Base-by-base conservation (phyloP, 2,113 vertebrate species). In the Rhipidura dahli region DNA sequence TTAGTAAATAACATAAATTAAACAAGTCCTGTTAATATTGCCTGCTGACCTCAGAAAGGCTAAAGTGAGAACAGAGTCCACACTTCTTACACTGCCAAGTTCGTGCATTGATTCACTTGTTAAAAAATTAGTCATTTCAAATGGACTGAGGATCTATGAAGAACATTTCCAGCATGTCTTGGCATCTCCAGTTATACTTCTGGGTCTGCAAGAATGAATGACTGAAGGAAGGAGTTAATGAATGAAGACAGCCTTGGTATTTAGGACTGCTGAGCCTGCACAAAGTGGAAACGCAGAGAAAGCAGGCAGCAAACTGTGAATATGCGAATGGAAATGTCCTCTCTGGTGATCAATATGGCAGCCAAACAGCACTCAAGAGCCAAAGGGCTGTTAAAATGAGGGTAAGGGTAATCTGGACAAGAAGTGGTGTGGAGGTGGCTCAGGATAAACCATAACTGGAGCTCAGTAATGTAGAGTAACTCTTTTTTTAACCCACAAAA, bases 321-420 rank as follows among this genome's bases (percentile, higher is more conserved):
- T 61, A 51, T 18, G 54, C 0, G 5, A 69, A 53, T 49, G 45
- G 37, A 85, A 54, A 83, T 54, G 54, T 42, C 84, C 61, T 31
- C 87, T 30, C 61, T 28, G 9, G 11, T 27, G 66, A 77, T 93
- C 95, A 96, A n/a, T 83, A 86, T 83, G 89, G 94, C 91, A 94
- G 54, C 50, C 84, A 85, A 84, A 42, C 63, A 89, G 73, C 49
- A 40, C 28, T 33, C 40, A 13, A 23, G 42, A 77, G 50, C 53
- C 84, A 94, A 35, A 47, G 33, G 50, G n/a, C 15, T 65, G 22
- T 47, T 69, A 85, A 89, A 96, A 89, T 45, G 54, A 65, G 28
- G 61, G 45, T 22, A 21, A 61, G 1, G 8, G 53, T 56, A 66
- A 76, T 49, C 50, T 5, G 13, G 68, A 44, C 39, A 73, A 69